Percentiles rank a stretch among this genome's conserved stretches.
Conservation (phyloP, 2,888 invertebrate species). For the Callimorpha dominula region DNA sequence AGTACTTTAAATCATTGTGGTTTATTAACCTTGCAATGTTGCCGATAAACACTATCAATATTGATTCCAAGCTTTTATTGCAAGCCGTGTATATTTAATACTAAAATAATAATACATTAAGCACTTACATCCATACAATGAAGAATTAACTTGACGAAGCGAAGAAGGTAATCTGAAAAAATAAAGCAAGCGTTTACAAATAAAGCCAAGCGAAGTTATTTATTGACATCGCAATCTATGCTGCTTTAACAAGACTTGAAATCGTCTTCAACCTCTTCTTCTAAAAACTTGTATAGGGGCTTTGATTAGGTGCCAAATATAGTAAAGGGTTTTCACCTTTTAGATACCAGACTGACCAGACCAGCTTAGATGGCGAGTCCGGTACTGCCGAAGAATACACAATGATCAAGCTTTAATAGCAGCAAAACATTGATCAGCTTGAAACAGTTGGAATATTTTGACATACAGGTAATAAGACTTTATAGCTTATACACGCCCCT, state of each 20-base stretch:
- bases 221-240: not conserved
- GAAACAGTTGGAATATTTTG: not conserved
- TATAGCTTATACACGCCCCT: no score
- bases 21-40: no score
- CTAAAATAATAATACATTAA: constrained; percentile 10
- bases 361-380: not conserved
- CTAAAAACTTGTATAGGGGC: not conserved
- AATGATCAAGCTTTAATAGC: not conserved
- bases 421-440: not conserved
- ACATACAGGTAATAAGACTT: not conserved
- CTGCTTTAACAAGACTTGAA: not conserved
- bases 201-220: constrained; percentile 39
- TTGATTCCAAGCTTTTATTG: not conserved
- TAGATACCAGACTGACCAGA: no score
- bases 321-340: no score
- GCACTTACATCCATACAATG: constrained; percentile 63
- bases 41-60: not conserved
- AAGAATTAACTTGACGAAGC: constrained; percentile 49
- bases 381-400: not conserved
- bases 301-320: not conserved
- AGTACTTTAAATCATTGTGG: not conserved
- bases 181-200: constrained; percentile 53
- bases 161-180: constrained; percentile 57
- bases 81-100: not conserved
- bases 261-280: not conserved